Evolutionary conservation across 2,888 invertebrate species (phyloP), one percentile per base, ranked within the genome.

Genomic region (Eumerus sabulonum): DNA sequence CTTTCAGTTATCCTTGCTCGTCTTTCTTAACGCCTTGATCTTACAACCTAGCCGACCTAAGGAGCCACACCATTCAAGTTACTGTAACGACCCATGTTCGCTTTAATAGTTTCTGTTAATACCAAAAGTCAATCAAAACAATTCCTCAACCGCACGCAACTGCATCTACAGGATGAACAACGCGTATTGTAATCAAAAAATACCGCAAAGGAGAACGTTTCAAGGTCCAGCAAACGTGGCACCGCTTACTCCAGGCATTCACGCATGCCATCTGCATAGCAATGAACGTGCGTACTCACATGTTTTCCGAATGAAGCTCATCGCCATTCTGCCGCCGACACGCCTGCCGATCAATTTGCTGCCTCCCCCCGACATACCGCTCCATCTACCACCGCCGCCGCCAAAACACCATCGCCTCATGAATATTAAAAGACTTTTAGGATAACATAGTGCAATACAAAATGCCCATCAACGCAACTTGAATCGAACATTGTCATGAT

Each of bases 191-290:
- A 2, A 27, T 27, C 27, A 7, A 27, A 40, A 36, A 40, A 40
- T n/a, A 40, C 40, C 40, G 40, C 40, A 40, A 40, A 40, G n/a
- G 40, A 11, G 5, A 40, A 40, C 3, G 11, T n/a, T 40, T 40
- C 40, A 40, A 40, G 40, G 40, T 40, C 40, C n/a, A n/a, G 12
- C 40, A n/a, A 40, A 3, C 3, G n/a, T 40, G 40, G 40, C 40
- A 40, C n/a, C 40, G n/a, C 11, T n/a, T 40, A 40, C 3, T 40
- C 12, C n/a, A 40, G 40, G 5, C 40, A 56, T 59, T 48, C 67
- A 60, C 54, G 59, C 71, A 67, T 63, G 73, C 67, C 67, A 67
- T 73, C 56, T 77, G 77, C 77, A 77, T 77, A 59, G 44, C 62
- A 73, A 67, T 57, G 62, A 47, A 72, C 67, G 62, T 67, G 54